phyloP scores from a whole-genome alignment of 2,113 vertebrate genomes.

The Pheucticus melanocephalus region DNA sequence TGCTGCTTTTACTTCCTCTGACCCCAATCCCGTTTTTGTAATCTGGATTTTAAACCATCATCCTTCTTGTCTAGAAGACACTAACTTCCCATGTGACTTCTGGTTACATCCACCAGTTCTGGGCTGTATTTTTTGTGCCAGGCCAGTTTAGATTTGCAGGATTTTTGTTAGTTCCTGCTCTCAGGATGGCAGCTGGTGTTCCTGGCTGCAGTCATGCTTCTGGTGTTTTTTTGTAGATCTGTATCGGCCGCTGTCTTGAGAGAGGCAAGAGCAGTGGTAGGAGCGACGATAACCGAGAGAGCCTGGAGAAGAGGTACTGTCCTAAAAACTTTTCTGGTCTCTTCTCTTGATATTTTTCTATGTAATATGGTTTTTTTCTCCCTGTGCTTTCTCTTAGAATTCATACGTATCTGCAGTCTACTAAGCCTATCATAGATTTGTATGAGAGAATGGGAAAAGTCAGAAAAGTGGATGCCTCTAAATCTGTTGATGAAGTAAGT shows the following conservation, averaged over 20 bases:
- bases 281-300: constrained; percentile 94
- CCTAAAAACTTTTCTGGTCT: neutral
- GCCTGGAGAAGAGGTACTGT: constrained; percentile 90
- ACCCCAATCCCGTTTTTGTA: neutral
- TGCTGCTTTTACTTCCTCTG: neutral
- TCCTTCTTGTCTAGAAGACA: constrained; percentile 12
- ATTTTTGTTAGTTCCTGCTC: neutral
- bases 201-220: neutral
- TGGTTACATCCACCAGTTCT: neutral
- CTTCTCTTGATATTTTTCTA: neutral
- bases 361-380: neutral
- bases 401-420: constrained; percentile 92
- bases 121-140: constrained; percentile 8
- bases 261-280: constrained; percentile 94
- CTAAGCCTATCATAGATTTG: constrained; percentile 89
- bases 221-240: constrained; percentile 77
- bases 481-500: constrained; percentile 86
- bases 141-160: neutral
- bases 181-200: neutral
- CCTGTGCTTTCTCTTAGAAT: constrained; percentile 79
- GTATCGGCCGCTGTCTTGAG: constrained; percentile 89
- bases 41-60: constrained; percentile 30
- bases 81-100: neutral
- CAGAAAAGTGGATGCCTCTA: constrained; percentile 89
- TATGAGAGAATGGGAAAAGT: constrained; percentile 92